These are phyloP conservation scores for Ramazzottius varieornatus DNA, from an alignment of 2,888 invertebrate species.

Conservation along the genomic window DNA sequence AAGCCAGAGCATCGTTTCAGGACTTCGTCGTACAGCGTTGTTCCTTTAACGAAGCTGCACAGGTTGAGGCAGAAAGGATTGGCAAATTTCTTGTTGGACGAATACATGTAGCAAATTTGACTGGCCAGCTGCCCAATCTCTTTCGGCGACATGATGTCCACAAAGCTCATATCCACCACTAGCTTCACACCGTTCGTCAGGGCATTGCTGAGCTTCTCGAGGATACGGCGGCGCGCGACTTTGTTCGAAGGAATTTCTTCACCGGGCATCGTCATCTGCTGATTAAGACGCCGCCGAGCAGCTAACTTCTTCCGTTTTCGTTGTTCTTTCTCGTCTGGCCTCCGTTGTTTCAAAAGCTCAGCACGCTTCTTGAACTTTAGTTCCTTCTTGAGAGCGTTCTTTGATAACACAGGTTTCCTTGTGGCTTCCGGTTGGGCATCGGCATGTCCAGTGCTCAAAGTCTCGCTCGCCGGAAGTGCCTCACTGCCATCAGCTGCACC, in stretches of 20 bases:
- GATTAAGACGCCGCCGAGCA: neutral
- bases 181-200: neutral
- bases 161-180: slow-evolving; percentile 11
- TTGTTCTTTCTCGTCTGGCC: neutral
- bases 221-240: neutral
- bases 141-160: slow-evolving; percentile 12
- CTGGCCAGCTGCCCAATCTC: slow-evolving; percentile 18
- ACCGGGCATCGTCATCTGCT: too few species aligned
- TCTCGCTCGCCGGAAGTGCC: too few species aligned
- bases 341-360: neutral
- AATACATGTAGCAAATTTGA: slow-evolving; percentile 19
- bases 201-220: neutral
- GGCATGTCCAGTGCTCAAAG: too few species aligned
- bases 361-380: neutral
- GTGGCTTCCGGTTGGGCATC: too few species aligned
- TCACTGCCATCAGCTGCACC: too few species aligned
- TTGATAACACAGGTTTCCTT: too few species aligned
- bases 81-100: slow-evolving; percentile 16
- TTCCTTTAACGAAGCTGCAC: slow-evolving; percentile 14
- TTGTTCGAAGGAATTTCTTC: neutral
- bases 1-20: slow-evolving; percentile 19
- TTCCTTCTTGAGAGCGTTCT: neutral
- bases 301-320: neutral
- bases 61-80: slow-evolving; percentile 18
- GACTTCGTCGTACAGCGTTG: slow-evolving; percentile 16